These are phyloP conservation scores for Triops longicaudatus DNA, from an alignment of 1,140 invertebrate genomes.

Conservation along the genomic window DNA sequence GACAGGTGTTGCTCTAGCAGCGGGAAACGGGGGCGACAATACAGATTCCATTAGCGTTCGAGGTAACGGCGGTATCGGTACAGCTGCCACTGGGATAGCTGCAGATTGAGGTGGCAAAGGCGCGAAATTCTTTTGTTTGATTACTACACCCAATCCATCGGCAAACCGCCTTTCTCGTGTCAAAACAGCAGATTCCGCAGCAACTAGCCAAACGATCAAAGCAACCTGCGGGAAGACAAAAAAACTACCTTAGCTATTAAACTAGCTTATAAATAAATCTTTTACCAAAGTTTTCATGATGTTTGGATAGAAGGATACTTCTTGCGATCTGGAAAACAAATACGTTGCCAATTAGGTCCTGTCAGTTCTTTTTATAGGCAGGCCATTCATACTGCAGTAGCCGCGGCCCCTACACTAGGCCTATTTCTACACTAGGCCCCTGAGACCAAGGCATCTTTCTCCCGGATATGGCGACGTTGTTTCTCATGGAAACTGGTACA, in stretches of 20 bases:
- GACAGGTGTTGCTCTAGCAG: background rate
- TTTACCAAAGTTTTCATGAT: background rate
- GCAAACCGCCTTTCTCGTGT: background rate
- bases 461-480: too few species aligned
- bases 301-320: background rate
- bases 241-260: background rate
- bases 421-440: too few species aligned
- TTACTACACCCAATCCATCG: background rate
- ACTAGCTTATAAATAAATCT: background rate
- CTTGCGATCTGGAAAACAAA: background rate
- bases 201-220: background rate
- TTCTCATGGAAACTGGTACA: too few species aligned
- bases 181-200: background rate
- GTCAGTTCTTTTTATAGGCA: background rate
- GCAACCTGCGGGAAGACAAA: background rate
- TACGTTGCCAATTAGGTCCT: background rate
- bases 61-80: background rate
- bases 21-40: background rate
- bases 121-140: background rate
- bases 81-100: background rate
- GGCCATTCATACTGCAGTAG: too few species aligned
- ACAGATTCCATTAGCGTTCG: background rate
- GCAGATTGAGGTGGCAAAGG: background rate
- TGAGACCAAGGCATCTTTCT: too few species aligned
- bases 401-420: too few species aligned